Evolutionary conservation across 35 echinoderm and acorn worm genomes (phyloP).

Genomic region (Apostichopus parvimensis): DNA sequence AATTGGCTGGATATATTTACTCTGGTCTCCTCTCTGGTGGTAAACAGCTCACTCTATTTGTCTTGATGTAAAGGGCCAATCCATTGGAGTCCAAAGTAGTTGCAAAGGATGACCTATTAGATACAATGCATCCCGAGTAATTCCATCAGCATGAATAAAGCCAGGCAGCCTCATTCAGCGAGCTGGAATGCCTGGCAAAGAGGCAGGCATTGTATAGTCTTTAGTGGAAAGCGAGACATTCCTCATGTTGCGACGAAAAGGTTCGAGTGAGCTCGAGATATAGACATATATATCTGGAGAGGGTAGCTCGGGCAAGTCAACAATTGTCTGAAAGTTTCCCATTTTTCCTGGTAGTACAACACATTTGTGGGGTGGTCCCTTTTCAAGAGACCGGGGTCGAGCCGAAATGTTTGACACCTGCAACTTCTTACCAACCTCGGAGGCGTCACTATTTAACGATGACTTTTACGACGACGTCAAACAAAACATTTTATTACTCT

Average conservation of each 20-base stretch:
- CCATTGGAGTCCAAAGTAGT: neutral
- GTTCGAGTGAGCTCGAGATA: neutral
- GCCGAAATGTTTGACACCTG: conserved; percentile 30
- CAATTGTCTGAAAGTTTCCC: neutral
- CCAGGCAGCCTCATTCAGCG: neutral
- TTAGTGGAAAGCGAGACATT: conserved; percentile 17
- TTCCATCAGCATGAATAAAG: neutral
- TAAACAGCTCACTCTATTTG: neutral
- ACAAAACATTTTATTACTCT: no score
- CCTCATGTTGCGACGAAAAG: conserved; percentile 45
- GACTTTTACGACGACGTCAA: conserved; percentile 22
- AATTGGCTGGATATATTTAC: neutral
- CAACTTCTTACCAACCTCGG: neutral
- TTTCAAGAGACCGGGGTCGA: conserved; percentile 13
- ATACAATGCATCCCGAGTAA: neutral
- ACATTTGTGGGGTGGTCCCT: conserved; percentile 28
- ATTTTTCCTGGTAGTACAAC: neutral
- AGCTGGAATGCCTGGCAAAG: neutral
- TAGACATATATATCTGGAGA: neutral
- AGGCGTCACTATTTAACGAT: neutral
- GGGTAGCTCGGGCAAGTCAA: neutral
- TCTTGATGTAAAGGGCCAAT: conserved; percentile 17
- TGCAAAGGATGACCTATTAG: conserved; percentile 38
- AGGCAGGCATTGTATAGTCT: neutral
- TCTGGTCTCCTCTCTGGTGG: neutral